Evolutionary conservation across 1,140 invertebrate genomes (phyloP).

Genomic region (Penaeus japonicus): DNA sequence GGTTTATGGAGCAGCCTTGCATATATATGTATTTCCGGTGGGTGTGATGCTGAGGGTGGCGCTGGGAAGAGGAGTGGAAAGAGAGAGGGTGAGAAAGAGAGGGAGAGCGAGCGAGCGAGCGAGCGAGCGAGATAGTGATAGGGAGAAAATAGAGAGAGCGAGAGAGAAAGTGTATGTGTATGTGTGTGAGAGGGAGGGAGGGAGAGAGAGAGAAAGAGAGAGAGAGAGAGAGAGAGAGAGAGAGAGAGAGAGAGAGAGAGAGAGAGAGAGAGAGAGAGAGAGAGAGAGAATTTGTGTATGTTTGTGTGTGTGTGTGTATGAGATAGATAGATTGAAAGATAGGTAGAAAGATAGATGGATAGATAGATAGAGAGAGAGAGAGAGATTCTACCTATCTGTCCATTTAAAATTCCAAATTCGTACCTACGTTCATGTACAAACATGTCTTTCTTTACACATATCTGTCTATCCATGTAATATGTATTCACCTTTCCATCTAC

Average conservation of each 20-base stretch:
- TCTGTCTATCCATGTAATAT: constrained; percentile 2
- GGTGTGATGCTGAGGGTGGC: too few species aligned
- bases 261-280: background rate
- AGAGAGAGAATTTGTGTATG: too few species aligned
- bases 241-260: background rate
- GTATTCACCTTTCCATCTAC: background rate
- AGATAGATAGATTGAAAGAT: background rate
- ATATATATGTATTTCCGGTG: too few species aligned
- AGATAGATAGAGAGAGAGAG: background rate
- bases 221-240: background rate
- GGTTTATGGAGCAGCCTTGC: background rate
- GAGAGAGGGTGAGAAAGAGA: background rate
- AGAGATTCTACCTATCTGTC: too few species aligned
- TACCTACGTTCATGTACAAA: background rate
- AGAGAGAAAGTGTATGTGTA: background rate
- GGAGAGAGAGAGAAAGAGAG: background rate
- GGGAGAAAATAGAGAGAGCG: background rate
- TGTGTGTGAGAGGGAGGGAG: background rate
- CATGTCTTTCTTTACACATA: background rate
- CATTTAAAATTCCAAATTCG: background rate
- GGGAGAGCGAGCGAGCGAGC: background rate
- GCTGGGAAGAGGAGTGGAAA: background rate
- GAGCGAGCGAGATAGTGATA: background rate
- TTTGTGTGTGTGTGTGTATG: too few species aligned
- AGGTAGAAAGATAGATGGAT: background rate